A percentile compares a stretch with the other conserved stretches of the same genome.
Evolutionary conservation across 2,797 vertebrate genomes (phyloP).

Genomic region (Brachyalestes nurse): DNA sequence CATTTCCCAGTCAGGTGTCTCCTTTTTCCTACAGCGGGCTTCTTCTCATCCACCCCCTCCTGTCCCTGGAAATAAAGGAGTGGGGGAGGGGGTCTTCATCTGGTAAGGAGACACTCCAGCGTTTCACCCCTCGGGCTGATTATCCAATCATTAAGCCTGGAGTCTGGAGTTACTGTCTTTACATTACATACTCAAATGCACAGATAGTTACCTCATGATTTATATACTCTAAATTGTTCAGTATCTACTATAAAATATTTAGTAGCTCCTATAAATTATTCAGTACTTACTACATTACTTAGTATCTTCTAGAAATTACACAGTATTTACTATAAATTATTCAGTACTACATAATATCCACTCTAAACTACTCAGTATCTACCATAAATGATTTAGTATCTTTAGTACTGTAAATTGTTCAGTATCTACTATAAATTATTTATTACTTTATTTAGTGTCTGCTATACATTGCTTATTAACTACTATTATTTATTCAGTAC

Average conservation of each 20-base stretch:
- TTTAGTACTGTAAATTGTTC: neutral
- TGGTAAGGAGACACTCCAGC: conserved; percentile 79
- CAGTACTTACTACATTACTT: too few relatives aligned
- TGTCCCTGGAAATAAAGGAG: conserved; percentile 67
- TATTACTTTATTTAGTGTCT: too few relatives aligned
- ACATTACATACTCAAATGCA: too few relatives aligned
- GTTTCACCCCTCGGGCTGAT: conserved; percentile 63
- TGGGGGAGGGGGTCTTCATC: conserved; percentile 66
- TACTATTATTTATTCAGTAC: too few relatives aligned
- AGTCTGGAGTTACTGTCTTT: neutral
- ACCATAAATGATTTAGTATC: too few relatives aligned
- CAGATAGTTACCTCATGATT: neutral
- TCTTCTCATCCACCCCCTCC: conserved; percentile 64
- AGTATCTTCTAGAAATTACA: too few relatives aligned
- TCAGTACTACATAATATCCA: too few relatives aligned
- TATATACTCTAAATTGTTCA: neutral
- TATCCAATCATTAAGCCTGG: neutral
- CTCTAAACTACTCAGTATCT: too few relatives aligned
- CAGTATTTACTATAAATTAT: too few relatives aligned
- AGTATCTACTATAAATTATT: neutral
- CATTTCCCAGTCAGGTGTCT: conserved; percentile 81
- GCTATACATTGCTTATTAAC: too few relatives aligned
- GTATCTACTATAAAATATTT: neutral
- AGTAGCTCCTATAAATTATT: neutral
- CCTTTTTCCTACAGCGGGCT: neutral